Conservation (phyloP, 2,888 invertebrate genomes). For the Gortyna flavago region DNA sequence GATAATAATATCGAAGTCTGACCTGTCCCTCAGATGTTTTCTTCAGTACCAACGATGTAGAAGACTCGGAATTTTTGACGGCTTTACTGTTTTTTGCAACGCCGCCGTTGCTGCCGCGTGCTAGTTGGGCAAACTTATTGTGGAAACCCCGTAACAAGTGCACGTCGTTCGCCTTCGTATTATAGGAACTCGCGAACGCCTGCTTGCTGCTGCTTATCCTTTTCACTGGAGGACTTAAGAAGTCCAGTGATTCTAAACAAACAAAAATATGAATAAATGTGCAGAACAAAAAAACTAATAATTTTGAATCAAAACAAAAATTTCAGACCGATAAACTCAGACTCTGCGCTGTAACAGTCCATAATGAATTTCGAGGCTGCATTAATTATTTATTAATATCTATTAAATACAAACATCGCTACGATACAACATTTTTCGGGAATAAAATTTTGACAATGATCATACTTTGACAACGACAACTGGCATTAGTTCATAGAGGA, state of each 20-base stretch:
- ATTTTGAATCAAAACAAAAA: slow-evolving; percentile 49
- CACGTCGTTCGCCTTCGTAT: slow-evolving; percentile 36
- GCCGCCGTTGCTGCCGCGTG: not conserved
- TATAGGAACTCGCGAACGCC: slow-evolving; percentile 35
- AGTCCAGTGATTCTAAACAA: slow-evolving; percentile 81
- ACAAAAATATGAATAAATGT: slow-evolving; percentile 69
- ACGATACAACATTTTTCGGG: slow-evolving; percentile 57
- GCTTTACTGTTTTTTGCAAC: slow-evolving; percentile 22
- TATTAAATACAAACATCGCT: slow-evolving; percentile 60
- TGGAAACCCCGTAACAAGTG: slow-evolving; percentile 44
- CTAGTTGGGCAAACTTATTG: slow-evolving; percentile 24
- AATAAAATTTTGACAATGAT: slow-evolving; percentile 65
- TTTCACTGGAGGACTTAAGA: slow-evolving; percentile 76
- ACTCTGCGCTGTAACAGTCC: slow-evolving; percentile 75
- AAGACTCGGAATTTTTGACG: slow-evolving; percentile 31
- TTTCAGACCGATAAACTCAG: slow-evolving; percentile 76
- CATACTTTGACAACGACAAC: slow-evolving; percentile 38
- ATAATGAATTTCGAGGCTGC: slow-evolving; percentile 74
- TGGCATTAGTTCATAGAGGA: no score
- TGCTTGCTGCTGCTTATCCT: slow-evolving; percentile 59
- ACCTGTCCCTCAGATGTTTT: slow-evolving; percentile 72
- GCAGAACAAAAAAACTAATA: slow-evolving; percentile 44
- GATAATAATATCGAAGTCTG: not conserved
- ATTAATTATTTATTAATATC: slow-evolving; percentile 45
- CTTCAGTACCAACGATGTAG: slow-evolving; percentile 72